Base-by-base conservation (phyloP, 2,888 invertebrate genomes). In the Tipula unca region DNA sequence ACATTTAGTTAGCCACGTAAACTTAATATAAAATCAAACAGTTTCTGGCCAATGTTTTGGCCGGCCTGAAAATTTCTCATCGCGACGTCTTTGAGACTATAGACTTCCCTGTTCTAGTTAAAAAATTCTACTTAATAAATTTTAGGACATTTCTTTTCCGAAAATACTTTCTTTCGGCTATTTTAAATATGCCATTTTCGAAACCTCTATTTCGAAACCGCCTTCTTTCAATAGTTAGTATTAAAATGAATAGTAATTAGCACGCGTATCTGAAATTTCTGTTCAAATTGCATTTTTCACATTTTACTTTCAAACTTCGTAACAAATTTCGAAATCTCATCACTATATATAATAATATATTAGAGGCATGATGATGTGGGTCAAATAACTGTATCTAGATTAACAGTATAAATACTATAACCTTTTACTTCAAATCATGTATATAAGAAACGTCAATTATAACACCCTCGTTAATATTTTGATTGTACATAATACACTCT, bases 371-470 rank as follows among this genome's bases (percentile, higher is more conserved):
- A 69, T 69, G 69, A 69, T 69, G 69, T 69, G 69, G 69, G 69
- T 69, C 69, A 69, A 69, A 69, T 25, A 69, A 69, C 69, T 25
- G 69, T 25, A 69, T 69, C 69, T 69, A 69, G 69, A 69, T 69
- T 69, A 69, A 69, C 25, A 25, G 20, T 69, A 69, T 69, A 69
- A 69, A 69, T 69, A 69, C 69, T 2, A 69, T 69, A 69, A 69
- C 69, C 69, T 69, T 69, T 69, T 69, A 69, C 69, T 69, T 69
- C 25, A 3, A 25, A 20, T 69, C 69, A 69, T n/a, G n/a, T n/a
- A n/a, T 69, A 69, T 69, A 69, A 69, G 69, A 69, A 69, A 69
- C 69, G 69, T 69, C 69, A 69, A 69, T 69, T 69, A 25, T 69
- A 69, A 69, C 69, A 69, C 69, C 69, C 69, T 69, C 69, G 69